phyloP scores from a whole-genome alignment of 37 sponge, comb jelly and placozoan species.

The Beroe forskalii region DNA sequence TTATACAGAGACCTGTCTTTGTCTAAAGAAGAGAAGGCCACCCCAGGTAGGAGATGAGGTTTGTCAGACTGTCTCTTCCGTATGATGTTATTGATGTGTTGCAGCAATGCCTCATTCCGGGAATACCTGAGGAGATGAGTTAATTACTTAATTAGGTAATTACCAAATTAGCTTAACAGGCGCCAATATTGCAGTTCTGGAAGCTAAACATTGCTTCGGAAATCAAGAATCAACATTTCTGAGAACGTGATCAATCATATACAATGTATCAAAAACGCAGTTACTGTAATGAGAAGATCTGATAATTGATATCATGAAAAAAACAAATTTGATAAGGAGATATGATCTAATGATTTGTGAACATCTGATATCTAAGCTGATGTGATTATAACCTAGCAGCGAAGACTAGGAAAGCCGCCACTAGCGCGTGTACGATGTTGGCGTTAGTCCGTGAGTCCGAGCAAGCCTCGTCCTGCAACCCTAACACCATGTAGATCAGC shows the following conservation, averaged over 20 bases:
- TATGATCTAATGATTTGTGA: no score
- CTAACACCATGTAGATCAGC: conserved; percentile 55
- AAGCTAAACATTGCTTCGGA: no score
- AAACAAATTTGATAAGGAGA: no score
- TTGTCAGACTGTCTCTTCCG: conserved; percentile 29
- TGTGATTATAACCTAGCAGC: conserved; percentile 42
- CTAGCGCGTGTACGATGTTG: conserved; percentile 34
- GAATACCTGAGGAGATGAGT: conserved; percentile 21
- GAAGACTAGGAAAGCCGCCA: conserved; percentile 63
- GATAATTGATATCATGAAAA: no score
- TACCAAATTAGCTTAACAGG: no score
- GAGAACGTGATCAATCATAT: no score
- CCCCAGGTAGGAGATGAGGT: conserved; percentile 15
- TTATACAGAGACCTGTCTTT: conserved; percentile 22
- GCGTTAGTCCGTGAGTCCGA: not conserved
- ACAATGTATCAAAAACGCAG: no score
- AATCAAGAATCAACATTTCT: no score
- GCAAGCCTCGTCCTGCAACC: conserved; percentile 45
- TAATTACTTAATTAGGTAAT: no score
- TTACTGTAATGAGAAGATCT: no score
- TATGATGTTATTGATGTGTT: conserved; percentile 35
- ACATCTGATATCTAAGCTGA: no score
- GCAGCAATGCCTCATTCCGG: conserved; percentile 9
- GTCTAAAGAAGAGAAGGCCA: conserved; percentile 7
- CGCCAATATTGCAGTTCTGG: no score